Base-by-base conservation (phyloP, 2,113 vertebrate species). In the Chiloscyllium plagiosum region DNA sequence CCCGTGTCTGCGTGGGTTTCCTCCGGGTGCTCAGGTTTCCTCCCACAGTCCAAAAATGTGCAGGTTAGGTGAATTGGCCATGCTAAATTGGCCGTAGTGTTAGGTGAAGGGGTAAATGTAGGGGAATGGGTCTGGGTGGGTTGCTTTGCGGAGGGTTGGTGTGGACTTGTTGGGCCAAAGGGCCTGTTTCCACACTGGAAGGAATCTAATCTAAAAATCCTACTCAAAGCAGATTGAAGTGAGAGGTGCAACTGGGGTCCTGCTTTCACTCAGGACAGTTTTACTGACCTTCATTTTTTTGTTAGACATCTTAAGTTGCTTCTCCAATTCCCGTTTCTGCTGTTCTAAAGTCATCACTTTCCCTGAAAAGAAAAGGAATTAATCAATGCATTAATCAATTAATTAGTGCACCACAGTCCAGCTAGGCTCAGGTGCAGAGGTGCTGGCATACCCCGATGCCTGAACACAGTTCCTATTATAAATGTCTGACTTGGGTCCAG, bases 241-340 rank as follows among this genome's bases (percentile, higher is more conserved):
- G 33, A 8, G 24, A 7, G 26, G 72, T 78, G 72, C 2, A 0
- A 6, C 33, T 12, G 76, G 15, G 13, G 33, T 0, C 76, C 52
- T 24, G 95, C 50, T 24, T 80, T 96, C 95, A 96, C 1, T 65
- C 96, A 78, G 94, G 19, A 0, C 20, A 56, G 89, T 1, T 7
- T 95, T n/a, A 2, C 96, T 97, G 96, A 99, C 99, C 99, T 99
- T 99, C 96, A 99, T 98, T 96, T 99, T 98, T 96, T 98, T 98
- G 10, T 96, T 98, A 52, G 99, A 96, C 72, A 97, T 96, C 97
- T 99, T 99, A 66, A 99, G 97, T 95, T 99, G 99, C 96, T 97
- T 98, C 96, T 99, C 99, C 96, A 98, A 96, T 83, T 99, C 98
- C 96, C 96, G 96, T 92, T 99, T 99, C 96, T 99, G 99, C 89